phyloP scores from a whole-genome alignment of 2,113 vertebrate species.

The Indicator indicator region DNA sequence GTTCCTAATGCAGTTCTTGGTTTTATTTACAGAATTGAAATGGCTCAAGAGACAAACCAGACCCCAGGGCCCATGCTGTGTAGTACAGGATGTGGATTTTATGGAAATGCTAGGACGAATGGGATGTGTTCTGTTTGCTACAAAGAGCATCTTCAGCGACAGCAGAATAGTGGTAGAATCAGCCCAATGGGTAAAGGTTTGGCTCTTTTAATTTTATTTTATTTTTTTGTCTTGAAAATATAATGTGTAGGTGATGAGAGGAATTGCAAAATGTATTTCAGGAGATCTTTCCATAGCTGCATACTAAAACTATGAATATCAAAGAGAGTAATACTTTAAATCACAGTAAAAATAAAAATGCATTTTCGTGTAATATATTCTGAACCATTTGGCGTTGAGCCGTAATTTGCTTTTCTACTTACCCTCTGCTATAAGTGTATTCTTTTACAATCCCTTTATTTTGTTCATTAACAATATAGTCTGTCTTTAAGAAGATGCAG shows the following conservation, averaged over 20 bases:
- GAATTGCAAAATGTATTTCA: conserved; percentile 30
- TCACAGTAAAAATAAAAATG: background rate
- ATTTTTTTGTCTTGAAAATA: background rate
- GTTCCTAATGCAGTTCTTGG: conserved; percentile 58
- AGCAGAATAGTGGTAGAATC: conserved; percentile 92
- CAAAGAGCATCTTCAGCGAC: conserved; percentile 94
- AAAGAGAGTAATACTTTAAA: background rate
- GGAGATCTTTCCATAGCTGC: background rate
- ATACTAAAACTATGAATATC: background rate
- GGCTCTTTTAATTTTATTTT: background rate
- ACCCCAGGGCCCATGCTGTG: conserved; percentile 94
- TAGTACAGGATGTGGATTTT: conserved; percentile 95
- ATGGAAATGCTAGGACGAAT: conserved; percentile 94
- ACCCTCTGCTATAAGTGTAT: background rate
- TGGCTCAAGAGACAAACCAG: conserved; percentile 98
- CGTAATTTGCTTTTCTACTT: background rate
- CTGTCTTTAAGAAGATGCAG: background rate
- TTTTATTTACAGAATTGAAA: conserved; percentile 77
- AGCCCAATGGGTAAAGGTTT: conserved; percentile 87
- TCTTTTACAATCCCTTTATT: background rate
- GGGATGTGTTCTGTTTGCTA: conserved; percentile 98
- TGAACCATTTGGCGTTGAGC: background rate
- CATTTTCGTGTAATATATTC: background rate
- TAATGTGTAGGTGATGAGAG: conserved; percentile 23
- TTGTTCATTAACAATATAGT: background rate